A percentile compares a stretch with the other conserved stretches of the same genome.
phyloP scores from a whole-genome alignment of 2,797 vertebrate species.

The Acrossocheilus wenchowensis region DNA sequence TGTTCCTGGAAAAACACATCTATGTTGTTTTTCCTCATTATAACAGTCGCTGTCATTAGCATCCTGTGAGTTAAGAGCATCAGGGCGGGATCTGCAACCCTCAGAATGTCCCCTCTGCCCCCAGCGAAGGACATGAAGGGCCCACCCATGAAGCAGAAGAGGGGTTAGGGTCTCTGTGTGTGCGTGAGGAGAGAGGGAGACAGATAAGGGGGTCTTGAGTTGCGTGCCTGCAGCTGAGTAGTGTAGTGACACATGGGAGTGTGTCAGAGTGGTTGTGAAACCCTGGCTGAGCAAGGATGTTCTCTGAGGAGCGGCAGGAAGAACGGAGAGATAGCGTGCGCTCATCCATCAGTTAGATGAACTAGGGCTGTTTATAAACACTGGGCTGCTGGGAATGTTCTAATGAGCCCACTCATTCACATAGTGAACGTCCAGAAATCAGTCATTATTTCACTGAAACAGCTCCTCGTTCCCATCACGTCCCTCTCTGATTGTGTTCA shows the following conservation, averaged over 20 bases:
- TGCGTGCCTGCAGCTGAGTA: slow-evolving; percentile 56
- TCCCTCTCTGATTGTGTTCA: neutral
- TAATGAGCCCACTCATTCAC: slow-evolving; percentile 78
- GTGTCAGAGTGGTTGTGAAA: slow-evolving; percentile 73
- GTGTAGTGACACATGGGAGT: slow-evolving; percentile 56
- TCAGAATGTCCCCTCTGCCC: slow-evolving; percentile 61
- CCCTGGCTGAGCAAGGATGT: slow-evolving; percentile 69
- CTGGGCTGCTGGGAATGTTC: slow-evolving; percentile 77
- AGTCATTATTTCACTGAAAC: slow-evolving; percentile 28
- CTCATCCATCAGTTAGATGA: slow-evolving; percentile 79
- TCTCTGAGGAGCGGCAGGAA: slow-evolving; percentile 69
- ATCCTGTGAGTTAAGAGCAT: slow-evolving; percentile 63
- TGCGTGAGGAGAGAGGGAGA: neutral
- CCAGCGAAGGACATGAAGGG: slow-evolving; percentile 64
- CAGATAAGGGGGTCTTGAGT: slow-evolving; percentile 8
- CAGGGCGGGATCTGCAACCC: slow-evolving; percentile 58
- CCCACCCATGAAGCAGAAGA: slow-evolving; percentile 76
- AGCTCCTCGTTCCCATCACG: neutral
- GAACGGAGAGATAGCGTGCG: slow-evolving; percentile 72
- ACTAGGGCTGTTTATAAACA: slow-evolving; percentile 83
- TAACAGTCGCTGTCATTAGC: slow-evolving; percentile 63
- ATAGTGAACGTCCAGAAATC: slow-evolving; percentile 21
- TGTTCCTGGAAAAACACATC: slow-evolving; percentile 71
- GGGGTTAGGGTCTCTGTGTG: slow-evolving; percentile 55
- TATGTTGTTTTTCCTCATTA: slow-evolving; percentile 79